Evolutionary conservation across 2,797 vertebrate species (phyloP).

Genomic region (Sebastes oblongus): DNA sequence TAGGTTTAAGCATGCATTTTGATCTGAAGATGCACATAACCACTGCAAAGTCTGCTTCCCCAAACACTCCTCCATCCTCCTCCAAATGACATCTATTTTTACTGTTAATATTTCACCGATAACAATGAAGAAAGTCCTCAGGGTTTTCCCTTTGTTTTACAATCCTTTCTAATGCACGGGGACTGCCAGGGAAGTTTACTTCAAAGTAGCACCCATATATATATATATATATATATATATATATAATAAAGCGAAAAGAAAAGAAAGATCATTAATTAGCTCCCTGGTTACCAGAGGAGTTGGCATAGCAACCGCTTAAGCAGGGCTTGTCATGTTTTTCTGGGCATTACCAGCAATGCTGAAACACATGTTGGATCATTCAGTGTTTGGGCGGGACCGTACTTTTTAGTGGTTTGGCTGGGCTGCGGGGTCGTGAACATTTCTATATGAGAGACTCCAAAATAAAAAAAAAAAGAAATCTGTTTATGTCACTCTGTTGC

Average conservation of each 20-base stretch:
- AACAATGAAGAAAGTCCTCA: conserved; percentile 24
- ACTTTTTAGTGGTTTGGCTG: conserved; percentile 41
- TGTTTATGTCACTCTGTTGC: conserved; percentile 8
- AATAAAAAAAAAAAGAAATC: not conserved
- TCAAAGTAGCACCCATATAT: conserved; percentile 30
- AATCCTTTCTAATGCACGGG: conserved; percentile 45
- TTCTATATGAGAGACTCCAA: conserved; percentile 11
- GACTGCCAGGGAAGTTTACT: conserved; percentile 47
- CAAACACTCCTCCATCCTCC: not conserved
- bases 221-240: not conserved
- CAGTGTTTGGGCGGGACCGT: conserved; percentile 51
- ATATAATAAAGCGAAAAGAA: not conserved
- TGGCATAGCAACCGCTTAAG: conserved; percentile 61
- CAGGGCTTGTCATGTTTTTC: conserved; percentile 43
- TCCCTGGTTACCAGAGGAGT: conserved; percentile 56
- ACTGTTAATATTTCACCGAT: conserved; percentile 2
- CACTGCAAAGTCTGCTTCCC: not conserved
- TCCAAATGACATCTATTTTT: not conserved
- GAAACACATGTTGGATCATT: conserved; percentile 56
- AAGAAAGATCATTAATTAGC: conserved; percentile 63
- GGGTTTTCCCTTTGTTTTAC: conserved; percentile 48
- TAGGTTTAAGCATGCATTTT: not conserved
- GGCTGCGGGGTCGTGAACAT: not conserved
- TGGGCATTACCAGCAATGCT: conserved; percentile 28
- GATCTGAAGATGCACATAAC: not conserved